These are phyloP conservation scores for Pyrrhia umbra DNA, from an alignment of 2,888 invertebrate species.

Conservation along the genomic window DNA sequence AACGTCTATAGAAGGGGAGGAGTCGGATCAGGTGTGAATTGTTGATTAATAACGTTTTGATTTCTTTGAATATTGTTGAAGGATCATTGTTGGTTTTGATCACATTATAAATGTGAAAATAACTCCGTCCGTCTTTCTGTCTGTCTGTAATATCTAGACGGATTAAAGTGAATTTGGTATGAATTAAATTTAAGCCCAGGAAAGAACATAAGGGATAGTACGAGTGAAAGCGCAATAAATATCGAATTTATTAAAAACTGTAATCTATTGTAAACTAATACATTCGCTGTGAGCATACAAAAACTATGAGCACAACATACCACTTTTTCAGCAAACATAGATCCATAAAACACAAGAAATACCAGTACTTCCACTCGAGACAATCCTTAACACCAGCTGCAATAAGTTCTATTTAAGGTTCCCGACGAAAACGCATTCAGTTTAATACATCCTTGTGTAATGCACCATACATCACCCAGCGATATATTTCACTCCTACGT, in stretches of 20 bases:
- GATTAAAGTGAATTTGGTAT: too few species aligned
- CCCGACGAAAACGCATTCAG: slow-evolving; percentile 39
- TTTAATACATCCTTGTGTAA: slow-evolving; percentile 48
- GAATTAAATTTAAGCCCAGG: too few species aligned
- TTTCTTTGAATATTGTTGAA: slow-evolving; percentile 16
- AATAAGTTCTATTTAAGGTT: slow-evolving; percentile 42
- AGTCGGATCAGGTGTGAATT: slow-evolving; percentile 19
- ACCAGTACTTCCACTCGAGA: background rate
- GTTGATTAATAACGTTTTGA: slow-evolving; percentile 26
- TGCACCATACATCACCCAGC: slow-evolving; percentile 47
- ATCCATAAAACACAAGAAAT: background rate
- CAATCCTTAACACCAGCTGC: slow-evolving; percentile 3
- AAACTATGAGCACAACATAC: too few species aligned
- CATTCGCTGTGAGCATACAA: too few species aligned
- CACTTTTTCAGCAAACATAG: background rate
- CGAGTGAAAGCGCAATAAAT: too few species aligned
- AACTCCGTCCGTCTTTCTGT: too few species aligned
- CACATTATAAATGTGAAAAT: too few species aligned
- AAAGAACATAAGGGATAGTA: too few species aligned
- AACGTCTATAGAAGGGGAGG: slow-evolving; percentile 9
- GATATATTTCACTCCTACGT: slow-evolving; percentile 53
- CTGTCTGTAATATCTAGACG: too few species aligned
- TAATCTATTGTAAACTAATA: too few species aligned
- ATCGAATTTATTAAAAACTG: too few species aligned
- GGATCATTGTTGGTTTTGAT: slow-evolving; percentile 11